Conservation (phyloP, 2,113 vertebrate species). For the Suncus etruscus region DNA sequence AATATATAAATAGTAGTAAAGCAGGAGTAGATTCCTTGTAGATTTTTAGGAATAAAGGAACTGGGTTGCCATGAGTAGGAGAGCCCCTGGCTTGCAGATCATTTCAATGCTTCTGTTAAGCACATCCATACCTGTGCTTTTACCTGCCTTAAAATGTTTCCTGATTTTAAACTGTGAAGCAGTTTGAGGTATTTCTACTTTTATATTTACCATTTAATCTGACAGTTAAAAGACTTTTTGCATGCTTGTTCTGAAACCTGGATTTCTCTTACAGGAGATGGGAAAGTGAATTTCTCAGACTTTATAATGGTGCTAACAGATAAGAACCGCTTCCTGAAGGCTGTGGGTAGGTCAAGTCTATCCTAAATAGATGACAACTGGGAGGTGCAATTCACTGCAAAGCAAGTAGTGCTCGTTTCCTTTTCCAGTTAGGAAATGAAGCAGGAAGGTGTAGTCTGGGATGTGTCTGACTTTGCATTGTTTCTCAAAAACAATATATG, state of each 20-base stretch:
- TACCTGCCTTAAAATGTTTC: background rate
- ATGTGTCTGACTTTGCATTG: conserved; percentile 2
- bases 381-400: background rate
- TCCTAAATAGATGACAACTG: background rate
- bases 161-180: conserved; percentile 35
- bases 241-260: conserved; percentile 59
- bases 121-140: background rate
- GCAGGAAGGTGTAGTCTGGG: background rate
- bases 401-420: background rate
- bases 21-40: background rate
- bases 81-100: background rate
- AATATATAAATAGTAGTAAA: background rate
- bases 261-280: conserved; percentile 81
- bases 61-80: background rate
- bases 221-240: conserved; percentile 18
- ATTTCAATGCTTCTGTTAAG: background rate
- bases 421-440: background rate
- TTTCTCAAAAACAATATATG: conserved; percentile 50
- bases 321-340: conserved; percentile 75
- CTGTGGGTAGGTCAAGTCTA: conserved; percentile 74
- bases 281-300: conserved; percentile 82
- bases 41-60: background rate
- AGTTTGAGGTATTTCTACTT: background rate
- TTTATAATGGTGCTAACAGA: conserved; percentile 80
- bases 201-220: background rate